Base-by-base conservation (phyloP, 2,797 vertebrate species). In the Scolopax bukidnonensis region DNA sequence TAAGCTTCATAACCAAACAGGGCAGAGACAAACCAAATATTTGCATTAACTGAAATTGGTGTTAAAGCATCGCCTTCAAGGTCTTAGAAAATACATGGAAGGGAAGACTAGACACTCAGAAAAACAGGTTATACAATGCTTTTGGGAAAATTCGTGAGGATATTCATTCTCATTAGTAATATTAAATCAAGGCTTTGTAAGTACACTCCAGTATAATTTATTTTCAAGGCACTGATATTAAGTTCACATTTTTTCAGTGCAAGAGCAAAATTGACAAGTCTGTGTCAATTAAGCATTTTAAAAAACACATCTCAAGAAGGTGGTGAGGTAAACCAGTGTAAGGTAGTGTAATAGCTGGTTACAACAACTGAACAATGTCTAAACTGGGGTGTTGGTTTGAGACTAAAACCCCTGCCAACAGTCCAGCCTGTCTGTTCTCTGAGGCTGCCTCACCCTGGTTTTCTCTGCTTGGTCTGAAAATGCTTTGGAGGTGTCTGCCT, bases 11-110 rank as follows among this genome's bases (percentile, higher is more conserved):
- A 94, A 89, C 78, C 65, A 89, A 96, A 92, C 87, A 96, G 92
- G 93, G 96, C 92, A 94, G 95, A 95, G 89, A 95, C 89, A 96
- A 95, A 25, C 32, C 68, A 96, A 97, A 96, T 94, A 96, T 96
- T 96, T 95, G 78, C 86, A 90, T 92, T 94, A 84, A 92, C 56
- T 25, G 81, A 82, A 92, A 89, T 3, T 10, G 33, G 48, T 48
- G 82, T 92, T 87, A 92, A 94, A 95, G 75, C 64, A 74, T 51
- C 9, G 1, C 40, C 56, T 89, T 80, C 80, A 82, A 93, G 74
- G 64, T 27, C 33, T 9, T 53, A 57, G 21, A 92, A 91, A 95
- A 94, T 30, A 94, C 21, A 38, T 8, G 16, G 38, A 67, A 75
- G 11, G 17, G 28, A 89, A 83, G 60, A 70, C 33, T 51, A 81